Evolutionary conservation across 92 coral and sea anemone species (phyloP).

Genomic region (Palythoa grandiflora): DNA sequence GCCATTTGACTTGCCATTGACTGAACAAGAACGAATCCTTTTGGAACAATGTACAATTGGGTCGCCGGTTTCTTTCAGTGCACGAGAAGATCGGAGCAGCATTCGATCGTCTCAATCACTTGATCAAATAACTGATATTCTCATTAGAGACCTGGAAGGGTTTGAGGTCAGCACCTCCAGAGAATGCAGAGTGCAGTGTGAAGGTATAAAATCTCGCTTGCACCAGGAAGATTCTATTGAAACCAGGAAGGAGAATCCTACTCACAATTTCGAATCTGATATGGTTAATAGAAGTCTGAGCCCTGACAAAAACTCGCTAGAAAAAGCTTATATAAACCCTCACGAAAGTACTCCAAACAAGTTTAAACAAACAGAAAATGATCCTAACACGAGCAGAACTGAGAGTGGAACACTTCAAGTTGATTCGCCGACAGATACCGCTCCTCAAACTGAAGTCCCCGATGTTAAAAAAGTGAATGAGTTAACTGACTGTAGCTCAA

Average conservation of each 20-base stretch:
- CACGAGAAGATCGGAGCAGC: constrained; percentile 56
- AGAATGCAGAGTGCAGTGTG: background rate
- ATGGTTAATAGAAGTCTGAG: background rate
- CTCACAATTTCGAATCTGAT: too few relatives aligned
- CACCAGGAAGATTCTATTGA: background rate
- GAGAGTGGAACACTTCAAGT: constrained; percentile 12
- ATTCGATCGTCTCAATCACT: constrained; percentile 82
- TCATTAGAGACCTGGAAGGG: constrained; percentile 80
- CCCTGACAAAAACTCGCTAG: background rate
- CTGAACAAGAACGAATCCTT: constrained; percentile 79
- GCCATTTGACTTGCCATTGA: constrained; percentile 85
- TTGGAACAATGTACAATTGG: constrained; percentile 86
- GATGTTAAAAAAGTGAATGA: constrained; percentile 12
- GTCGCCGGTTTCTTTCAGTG: constrained; percentile 63
- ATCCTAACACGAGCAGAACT: constrained; percentile 4
- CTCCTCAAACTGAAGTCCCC: background rate
- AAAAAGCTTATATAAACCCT: background rate
- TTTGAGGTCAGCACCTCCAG: constrained; percentile 36
- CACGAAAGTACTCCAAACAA: constrained; percentile 1
- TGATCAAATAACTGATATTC: constrained; percentile 80
- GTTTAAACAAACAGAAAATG: constrained; percentile 38
- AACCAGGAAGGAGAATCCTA: background rate
- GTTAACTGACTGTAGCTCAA: constrained; percentile 37
- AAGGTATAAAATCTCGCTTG: constrained; percentile 4
- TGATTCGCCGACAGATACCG: background rate